Conservation (phyloP, 2,888 invertebrate genomes). For the Boloria selene region DNA sequence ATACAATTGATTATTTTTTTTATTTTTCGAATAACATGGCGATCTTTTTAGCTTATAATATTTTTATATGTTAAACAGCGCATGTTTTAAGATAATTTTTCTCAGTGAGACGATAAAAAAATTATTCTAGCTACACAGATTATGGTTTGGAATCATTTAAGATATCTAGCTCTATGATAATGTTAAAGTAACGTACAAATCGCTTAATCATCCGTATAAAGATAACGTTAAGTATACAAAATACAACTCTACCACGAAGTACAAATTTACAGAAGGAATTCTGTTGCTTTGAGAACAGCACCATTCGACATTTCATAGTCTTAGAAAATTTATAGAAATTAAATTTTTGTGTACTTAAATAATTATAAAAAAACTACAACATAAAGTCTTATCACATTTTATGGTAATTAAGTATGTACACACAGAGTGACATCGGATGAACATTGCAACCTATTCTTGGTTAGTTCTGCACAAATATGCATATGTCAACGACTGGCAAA, state of each 20-base stretch:
- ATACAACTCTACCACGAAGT: slow-evolving; percentile 38
- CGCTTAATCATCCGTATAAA: slow-evolving; percentile 20
- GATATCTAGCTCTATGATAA: slow-evolving; percentile 22
- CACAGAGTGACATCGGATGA: slow-evolving; percentile 43
- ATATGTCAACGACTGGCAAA: slow-evolving; percentile 52
- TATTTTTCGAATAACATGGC: slow-evolving; percentile 18
- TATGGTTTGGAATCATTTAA: slow-evolving; percentile 23
- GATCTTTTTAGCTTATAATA: slow-evolving; percentile 18
- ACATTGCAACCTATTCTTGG: slow-evolving; percentile 35
- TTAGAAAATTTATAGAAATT: slow-evolving; percentile 47
- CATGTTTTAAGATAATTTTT: slow-evolving; percentile 25
- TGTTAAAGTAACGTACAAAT: slow-evolving; percentile 17
- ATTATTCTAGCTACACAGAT: slow-evolving; percentile 22
- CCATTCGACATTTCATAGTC: slow-evolving; percentile 51
- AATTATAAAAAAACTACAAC: slow-evolving; percentile 47
- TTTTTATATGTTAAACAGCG: slow-evolving; percentile 20
- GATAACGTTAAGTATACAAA: slow-evolving; percentile 25
- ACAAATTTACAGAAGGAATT: slow-evolving; percentile 40
- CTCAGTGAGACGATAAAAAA: slow-evolving; percentile 24
- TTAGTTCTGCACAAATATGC: slow-evolving; percentile 43
- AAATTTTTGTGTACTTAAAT: slow-evolving; percentile 46
- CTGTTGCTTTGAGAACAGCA: slow-evolving; percentile 50
- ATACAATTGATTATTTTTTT: slow-evolving; percentile 27
- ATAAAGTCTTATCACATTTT: slow-evolving; percentile 62
- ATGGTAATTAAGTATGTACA: slow-evolving; percentile 55